Base-by-base conservation (phyloP, 2,888 invertebrate genomes). In the Parthenolecanium corni region DNA sequence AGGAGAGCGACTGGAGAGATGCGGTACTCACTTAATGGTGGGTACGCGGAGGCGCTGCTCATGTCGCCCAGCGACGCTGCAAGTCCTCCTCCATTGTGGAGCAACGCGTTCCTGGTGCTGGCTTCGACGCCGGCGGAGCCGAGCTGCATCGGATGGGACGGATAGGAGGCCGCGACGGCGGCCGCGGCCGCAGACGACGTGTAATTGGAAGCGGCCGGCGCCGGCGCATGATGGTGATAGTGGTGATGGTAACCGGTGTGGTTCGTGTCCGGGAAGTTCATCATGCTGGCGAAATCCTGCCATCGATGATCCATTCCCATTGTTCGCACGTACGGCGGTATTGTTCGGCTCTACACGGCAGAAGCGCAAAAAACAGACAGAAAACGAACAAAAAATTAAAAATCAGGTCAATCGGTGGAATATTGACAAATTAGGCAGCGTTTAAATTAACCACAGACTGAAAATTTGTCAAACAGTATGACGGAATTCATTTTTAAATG, bases 231-330 rank as follows among this genome's bases (percentile, higher is more conserved):
- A 31, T 53, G 46, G 21, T 63, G 63, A 23, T 63, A 54, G 36
- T 63, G 63, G 38, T 63, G 63, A 23, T 53, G 53, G 14, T 40
- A 24, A 14, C 52, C 18, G 20, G 47, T 16, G 44, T 63, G 53
- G 14, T 53, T 63, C 14, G 53, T 18, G 20, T 53, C 53, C 25
- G 63, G 63, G 16, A 63, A 63, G 46, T 51, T 61, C 61, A 63
- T 46, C 52, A 52, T 36, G 54, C 38, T 53, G 21, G 63, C 36
- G 38, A 63, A 46, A 38, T 63, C 63, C 47, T 52, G 53, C 63
- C 63, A 63, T 63, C 63, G 42, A 40, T 63, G 63, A n/a, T 63
- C 63, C 63, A 63, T 53, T 31, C 63, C 53, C 53, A 63, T 53
- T 9, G 62, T 44, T 53, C 63, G 44, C 53, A 63, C 21, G 38